Percentiles rank a stretch among this genome's conserved stretches.
phyloP scores from a whole-genome alignment of 2,888 invertebrate genomes.

The Drosophila demipolita region DNA sequence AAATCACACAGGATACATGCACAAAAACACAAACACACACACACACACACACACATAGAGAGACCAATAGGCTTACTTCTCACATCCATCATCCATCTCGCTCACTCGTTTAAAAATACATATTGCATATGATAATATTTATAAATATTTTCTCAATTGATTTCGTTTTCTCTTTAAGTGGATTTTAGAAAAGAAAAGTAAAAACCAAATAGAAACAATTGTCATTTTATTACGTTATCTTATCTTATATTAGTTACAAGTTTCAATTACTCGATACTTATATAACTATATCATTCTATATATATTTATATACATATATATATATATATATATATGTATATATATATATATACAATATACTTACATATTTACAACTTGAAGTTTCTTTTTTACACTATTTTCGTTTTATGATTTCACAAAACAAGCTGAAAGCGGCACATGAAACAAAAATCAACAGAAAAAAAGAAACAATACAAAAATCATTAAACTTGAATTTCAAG shows the following conservation, averaged over 20 bases:
- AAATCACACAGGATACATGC: constrained; percentile 25
- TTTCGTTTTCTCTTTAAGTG: constrained; percentile 33
- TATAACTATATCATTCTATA: background rate
- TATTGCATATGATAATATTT: constrained; percentile 45
- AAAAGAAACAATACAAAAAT: constrained; percentile 24
- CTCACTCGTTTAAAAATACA: constrained; percentile 43
- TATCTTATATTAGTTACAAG: constrained; percentile 44
- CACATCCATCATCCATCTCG: constrained; percentile 50
- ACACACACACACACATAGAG: constrained; percentile 10
- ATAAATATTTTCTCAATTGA: constrained; percentile 47
- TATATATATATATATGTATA: constrained; percentile 21
- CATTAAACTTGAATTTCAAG: constrained; percentile 16
- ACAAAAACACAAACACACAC: constrained; percentile 11
- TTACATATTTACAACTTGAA: constrained; percentile 42
- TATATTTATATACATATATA: constrained; percentile 8
- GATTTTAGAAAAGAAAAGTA: constrained; percentile 15
- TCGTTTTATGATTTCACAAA: constrained; percentile 51
- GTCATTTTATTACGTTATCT: constrained; percentile 23
- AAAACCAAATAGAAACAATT: constrained; percentile 14
- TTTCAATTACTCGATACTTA: constrained; percentile 17
- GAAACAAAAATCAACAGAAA: constrained; percentile 34
- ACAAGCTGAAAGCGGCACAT: constrained; percentile 32
- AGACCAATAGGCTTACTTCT: constrained; percentile 28
- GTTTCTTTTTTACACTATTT: constrained; percentile 39
- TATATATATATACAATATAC: constrained; percentile 23